A percentile compares a stretch with the other conserved stretches of the same genome.
These are phyloP conservation scores for Acarapis woodi DNA, from an alignment of 1,140 invertebrate genomes.

Conservation along the genomic window DNA sequence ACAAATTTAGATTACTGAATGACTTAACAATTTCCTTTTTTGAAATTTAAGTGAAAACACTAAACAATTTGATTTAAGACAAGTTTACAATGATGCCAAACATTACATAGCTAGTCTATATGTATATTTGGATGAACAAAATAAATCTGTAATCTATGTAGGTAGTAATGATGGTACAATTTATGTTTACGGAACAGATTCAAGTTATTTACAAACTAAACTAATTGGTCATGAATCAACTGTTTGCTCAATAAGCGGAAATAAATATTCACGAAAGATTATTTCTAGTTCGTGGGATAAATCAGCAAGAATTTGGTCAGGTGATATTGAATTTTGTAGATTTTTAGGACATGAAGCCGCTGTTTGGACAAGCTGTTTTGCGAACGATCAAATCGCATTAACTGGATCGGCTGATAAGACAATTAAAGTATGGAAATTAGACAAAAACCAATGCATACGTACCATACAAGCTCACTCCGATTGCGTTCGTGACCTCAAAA, in stretches of 20 bases:
- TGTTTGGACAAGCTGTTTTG: constrained; percentile 50
- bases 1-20: too few species aligned
- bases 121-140: constrained; percentile 33
- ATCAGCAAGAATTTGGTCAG: constrained; percentile 47
- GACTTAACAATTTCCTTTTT: constrained; percentile 2
- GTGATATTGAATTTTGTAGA: constrained; percentile 22
- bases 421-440: constrained; percentile 44
- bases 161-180: constrained; percentile 65
- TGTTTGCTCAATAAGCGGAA: constrained; percentile 33
- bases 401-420: constrained; percentile 73
- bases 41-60: background rate
- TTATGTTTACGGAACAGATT: constrained; percentile 32
- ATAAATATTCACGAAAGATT: constrained; percentile 25
- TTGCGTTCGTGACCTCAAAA: constrained; percentile 47
- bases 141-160: constrained; percentile 43
- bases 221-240: constrained; percentile 50
- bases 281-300: constrained; percentile 69
- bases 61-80: constrained; percentile 9
- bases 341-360: constrained; percentile 44
- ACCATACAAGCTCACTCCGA: constrained; percentile 43
- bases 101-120: constrained; percentile 57
- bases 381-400: constrained; percentile 29
- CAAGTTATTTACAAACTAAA: constrained; percentile 25
- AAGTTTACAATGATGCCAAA: constrained; percentile 42
- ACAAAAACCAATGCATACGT: constrained; percentile 16